Evolutionary conservation across 2,797 vertebrate genomes (phyloP), one percentile per base, ranked within the genome.

Genomic region (Tolypeutes matacus): DNA sequence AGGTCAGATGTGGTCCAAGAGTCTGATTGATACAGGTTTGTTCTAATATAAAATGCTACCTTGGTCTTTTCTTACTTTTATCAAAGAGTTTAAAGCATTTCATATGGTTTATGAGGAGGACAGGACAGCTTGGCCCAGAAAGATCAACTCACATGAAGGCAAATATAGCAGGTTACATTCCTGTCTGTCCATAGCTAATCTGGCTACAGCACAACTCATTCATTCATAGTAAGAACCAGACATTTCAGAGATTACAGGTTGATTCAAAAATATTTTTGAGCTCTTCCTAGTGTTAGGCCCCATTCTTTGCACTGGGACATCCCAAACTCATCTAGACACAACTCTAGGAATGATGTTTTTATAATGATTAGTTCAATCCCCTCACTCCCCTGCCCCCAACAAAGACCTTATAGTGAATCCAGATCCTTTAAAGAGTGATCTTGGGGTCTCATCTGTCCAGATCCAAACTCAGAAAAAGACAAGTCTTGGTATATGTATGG

Each of bases 101-200:
- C 53, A 58, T 60, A 3, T 82, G 49, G 46, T 95, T 92, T 90
- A 58, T 81, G 76, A 95, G 36, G 49, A 56, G 92, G 75, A 73
- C 34, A 90, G 49, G 70, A 80, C 14, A 62, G 78, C 56, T 3
- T 64, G 15, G 25, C 60, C 84, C 53, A 14, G 65, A 64, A 93
- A 95, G 29, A 56, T 81, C 20, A 46, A 34, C 49, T 34, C 58
- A 77, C 64, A 25, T 14, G 51, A 91, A 91, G 72, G 34, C n/a
- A 81, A 25, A 31, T 53, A 9, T 27, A 81, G 15, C 17, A 10
- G 49, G 85, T 36, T 13, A 93, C n/a, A 11, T 58, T 91, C 58
- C 12, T 83, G 20, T 69, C 75, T 69, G 7, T 29, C 60, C 34
- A 9, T n/a, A 5, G 20, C 31, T 31, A 5, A 0, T 53, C 42